Evolutionary conservation across 2,797 vertebrate genomes (phyloP), one percentile per base, ranked within the genome.

Genomic region (Eurystomus glaucurus): DNA sequence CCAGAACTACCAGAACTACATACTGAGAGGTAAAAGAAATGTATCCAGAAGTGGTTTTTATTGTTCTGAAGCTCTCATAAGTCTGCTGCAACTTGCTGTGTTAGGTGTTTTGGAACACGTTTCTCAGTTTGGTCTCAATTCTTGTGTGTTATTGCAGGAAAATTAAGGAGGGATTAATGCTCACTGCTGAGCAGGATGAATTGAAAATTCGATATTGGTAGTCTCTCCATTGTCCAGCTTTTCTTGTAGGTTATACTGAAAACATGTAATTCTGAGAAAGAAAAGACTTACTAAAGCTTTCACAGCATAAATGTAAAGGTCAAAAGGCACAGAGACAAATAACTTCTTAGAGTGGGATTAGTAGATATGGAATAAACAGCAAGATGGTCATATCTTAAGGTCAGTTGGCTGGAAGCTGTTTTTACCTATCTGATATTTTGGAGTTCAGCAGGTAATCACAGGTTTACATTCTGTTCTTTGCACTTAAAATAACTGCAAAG

Each of bases 1-100:
- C 98, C 99, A 99, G 98, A 99, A 99, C 98, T 99, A 99, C 96
- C 99, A 99, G 98, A 99, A 99, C 97, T 99, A 99, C 98, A 99
- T 99, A 96, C 98, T 99, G 91, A 99, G 99, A 98, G 99, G 99
- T 99, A 98, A 94, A 55, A 57, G n/a, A 98, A 91, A 91, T 91
- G 13, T 16, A 65, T 57, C 15, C 23, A 39, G 23, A 85, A 81
- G n/a, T 19, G 54, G 7, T 4, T 54, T 51, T 11, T 50, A 9
- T 62, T 91, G 39, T 55, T 77, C n/a, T 45, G 33, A 75, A 79
- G 26, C 28, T 64, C 46, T 93, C 9, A 4, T 17, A 60, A 14
- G 10, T 87, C 43, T 93, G 9, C 64, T 51, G 14, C 35, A 77
- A 28, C 4, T 72, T 65, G 17, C 23, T 2, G 0, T 28, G 12